A percentile compares a stretch with the other conserved stretches of the same genome.
Evolutionary conservation across 2,113 vertebrate species (phyloP).

Genomic region (Erinaceus europaeus): DNA sequence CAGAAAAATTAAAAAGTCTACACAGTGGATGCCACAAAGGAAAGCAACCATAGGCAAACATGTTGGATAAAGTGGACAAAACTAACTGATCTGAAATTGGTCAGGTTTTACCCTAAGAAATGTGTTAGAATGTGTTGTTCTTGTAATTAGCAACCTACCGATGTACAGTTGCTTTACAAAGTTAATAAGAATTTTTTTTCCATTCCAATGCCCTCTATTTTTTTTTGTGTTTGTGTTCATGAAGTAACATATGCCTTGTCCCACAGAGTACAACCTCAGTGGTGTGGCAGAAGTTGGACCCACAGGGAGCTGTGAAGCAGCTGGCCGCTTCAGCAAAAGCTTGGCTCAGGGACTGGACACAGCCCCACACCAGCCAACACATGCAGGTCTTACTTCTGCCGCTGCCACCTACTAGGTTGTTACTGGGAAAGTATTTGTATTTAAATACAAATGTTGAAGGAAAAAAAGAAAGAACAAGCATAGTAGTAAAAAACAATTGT

Average conservation of each 20-base stretch:
- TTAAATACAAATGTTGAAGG: neutral
- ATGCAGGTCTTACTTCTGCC: neutral
- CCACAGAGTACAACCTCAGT: neutral
- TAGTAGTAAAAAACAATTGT: neutral
- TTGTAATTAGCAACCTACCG: neutral
- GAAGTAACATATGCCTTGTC: neutral
- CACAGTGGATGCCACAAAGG: neutral
- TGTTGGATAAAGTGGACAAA: neutral
- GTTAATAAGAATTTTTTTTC: neutral
- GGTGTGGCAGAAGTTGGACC: neutral
- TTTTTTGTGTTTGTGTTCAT: neutral
- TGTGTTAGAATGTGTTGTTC: neutral
- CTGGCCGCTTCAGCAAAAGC: neutral
- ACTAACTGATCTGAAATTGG: slow-evolving; percentile 21
- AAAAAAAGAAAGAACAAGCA: neutral
- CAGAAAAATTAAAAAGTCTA: slow-evolving; percentile 41
- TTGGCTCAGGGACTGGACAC: neutral
- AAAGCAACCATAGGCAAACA: slow-evolving; percentile 42
- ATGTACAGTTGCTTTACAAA: neutral
- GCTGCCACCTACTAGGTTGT: neutral
- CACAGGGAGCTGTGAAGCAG: neutral
- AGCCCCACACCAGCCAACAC: neutral
- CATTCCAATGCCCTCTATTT: neutral
- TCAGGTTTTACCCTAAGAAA: neutral
- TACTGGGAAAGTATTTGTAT: neutral